Evolutionary conservation across 1,140 invertebrate genomes (phyloP), one percentile per base, ranked within the genome.

Genomic region (Macrosteles quadrilineatus): DNA sequence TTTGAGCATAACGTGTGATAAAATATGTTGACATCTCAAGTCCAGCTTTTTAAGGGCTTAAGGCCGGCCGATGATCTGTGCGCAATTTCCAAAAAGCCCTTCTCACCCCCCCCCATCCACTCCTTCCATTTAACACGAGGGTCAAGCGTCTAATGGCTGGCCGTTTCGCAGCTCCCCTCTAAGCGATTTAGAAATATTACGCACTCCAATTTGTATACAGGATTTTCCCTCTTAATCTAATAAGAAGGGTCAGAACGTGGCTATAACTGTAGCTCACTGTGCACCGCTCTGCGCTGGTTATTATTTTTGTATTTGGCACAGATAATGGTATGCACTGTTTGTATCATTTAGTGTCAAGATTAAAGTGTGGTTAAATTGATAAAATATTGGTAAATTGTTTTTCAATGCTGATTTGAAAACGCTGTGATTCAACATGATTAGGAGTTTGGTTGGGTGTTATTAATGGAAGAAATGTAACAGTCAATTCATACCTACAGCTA

Each of bases 21-120:
- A 50, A 50, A 50, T 50, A 50, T 50, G 47, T 50, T 23, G 47
- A 19, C 47, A 50, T 50, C 21, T 50, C 47, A 50, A 50, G 47
- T 19, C 47, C 17, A 11, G 55, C 14, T 23, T 59, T 59, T 59
- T 59, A 19, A 50, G 17, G n/a, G 47, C 3, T 50, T 50, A 21
- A 29, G 55, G 25, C 25, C 27, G 55, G 55, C 2, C 55, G 55
- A 59, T 59, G 55, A 59, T 59, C 21, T 59, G 55, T 59, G 31
- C 40, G 4, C 59, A 32, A 36, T 59, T 59, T 25, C 55, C 55
- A 59, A 59, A 59, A 59, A 59, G 55, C 55, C 55, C 45, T 2
- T 12, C 55, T 31, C 43, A 75, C 17, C 73, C 75, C n/a, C 70
- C 73, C 69, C 65, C 73, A 19, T 47, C 70, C 31, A 67, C 70